Percentiles rank a stretch among this genome's conserved stretches.
Evolutionary conservation across 2,888 invertebrate species (phyloP).

Genomic region (Rotaria macrura): DNA sequence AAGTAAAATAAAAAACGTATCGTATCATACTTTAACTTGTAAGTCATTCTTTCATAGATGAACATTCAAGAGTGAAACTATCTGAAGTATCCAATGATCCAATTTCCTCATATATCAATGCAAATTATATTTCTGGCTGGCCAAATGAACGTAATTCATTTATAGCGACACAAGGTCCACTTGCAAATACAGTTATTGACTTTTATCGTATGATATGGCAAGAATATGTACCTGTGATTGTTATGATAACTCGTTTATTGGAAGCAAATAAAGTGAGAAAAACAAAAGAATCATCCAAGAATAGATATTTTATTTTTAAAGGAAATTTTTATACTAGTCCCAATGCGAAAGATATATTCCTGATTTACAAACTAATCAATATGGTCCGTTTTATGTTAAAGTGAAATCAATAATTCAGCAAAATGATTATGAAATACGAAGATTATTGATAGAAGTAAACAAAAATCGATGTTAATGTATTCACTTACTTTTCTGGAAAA

Average conservation of each 20-base stretch:
- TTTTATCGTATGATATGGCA: slow-evolving; percentile 77
- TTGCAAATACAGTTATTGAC: slow-evolving; percentile 74
- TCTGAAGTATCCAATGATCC: slow-evolving; percentile 56
- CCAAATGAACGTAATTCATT: slow-evolving; percentile 68
- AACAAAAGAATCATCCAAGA: neutral
- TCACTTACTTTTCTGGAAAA: no score
- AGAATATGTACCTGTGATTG: slow-evolving; percentile 58
- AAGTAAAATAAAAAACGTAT: no score
- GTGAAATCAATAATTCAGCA: slow-evolving; percentile 52
- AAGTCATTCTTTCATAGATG: slow-evolving; percentile 53
- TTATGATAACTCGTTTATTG: slow-evolving; percentile 79
- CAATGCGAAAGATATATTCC: slow-evolving; percentile 86
- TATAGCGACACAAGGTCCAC: slow-evolving; percentile 82
- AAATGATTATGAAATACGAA: slow-evolving; percentile 55
- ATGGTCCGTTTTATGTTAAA: slow-evolving; percentile 53
- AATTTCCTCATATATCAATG: slow-evolving; percentile 70
- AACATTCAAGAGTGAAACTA: slow-evolving; percentile 70
- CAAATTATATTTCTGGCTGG: slow-evolving; percentile 75
- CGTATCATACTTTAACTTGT: no score
- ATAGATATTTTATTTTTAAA: no score
- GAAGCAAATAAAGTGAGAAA: slow-evolving; percentile 58
- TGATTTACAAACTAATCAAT: slow-evolving; percentile 39
- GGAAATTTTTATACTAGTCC: neutral
- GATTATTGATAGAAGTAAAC: slow-evolving; percentile 54
- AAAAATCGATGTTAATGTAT: neutral